These are phyloP conservation scores for Palythoa heliodiscus DNA, from an alignment of 92 coral and sea anemone genomes.

Conservation along the genomic window DNA sequence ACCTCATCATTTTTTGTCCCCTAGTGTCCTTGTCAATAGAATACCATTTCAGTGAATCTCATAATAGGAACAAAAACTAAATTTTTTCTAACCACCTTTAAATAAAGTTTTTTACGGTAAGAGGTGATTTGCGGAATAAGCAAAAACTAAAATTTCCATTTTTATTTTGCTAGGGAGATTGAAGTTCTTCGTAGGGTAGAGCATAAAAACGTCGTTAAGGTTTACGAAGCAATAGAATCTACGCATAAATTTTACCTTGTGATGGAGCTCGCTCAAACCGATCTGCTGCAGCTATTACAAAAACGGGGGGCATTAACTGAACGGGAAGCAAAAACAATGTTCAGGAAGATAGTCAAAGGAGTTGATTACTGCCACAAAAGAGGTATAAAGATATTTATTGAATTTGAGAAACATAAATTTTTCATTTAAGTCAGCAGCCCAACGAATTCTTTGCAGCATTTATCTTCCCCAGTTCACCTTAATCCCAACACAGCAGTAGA, in stretches of 20 bases:
- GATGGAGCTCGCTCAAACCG: slow-evolving; percentile 87
- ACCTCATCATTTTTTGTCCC: too few species aligned
- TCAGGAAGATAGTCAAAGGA: slow-evolving; percentile 66
- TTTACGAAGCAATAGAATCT: slow-evolving; percentile 76
- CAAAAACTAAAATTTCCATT: background rate
- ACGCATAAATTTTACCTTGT: slow-evolving; percentile 66
- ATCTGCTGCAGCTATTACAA: slow-evolving; percentile 66
- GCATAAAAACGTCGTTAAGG: slow-evolving; percentile 72
- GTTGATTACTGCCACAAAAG: slow-evolving; percentile 74
- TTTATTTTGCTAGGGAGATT: slow-evolving; percentile 61
- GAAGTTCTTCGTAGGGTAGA: slow-evolving; percentile 73
- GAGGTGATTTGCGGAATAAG: too few species aligned
- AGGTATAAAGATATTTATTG: slow-evolving; percentile 41
- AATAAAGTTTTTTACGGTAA: too few species aligned
- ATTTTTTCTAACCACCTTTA: too few species aligned
- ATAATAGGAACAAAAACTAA: too few species aligned
- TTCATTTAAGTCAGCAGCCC: too few species aligned
- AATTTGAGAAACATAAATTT: too few species aligned
- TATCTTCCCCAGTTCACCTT: too few species aligned
- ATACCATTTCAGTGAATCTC: too few species aligned
- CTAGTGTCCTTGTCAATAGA: too few species aligned
- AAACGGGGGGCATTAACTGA: slow-evolving; percentile 57
- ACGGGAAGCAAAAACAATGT: slow-evolving; percentile 68
- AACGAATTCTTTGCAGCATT: too few species aligned
- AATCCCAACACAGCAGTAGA: too few species aligned